phyloP scores from a whole-genome alignment of 1,140 invertebrate species.

The Musca domestica region DNA sequence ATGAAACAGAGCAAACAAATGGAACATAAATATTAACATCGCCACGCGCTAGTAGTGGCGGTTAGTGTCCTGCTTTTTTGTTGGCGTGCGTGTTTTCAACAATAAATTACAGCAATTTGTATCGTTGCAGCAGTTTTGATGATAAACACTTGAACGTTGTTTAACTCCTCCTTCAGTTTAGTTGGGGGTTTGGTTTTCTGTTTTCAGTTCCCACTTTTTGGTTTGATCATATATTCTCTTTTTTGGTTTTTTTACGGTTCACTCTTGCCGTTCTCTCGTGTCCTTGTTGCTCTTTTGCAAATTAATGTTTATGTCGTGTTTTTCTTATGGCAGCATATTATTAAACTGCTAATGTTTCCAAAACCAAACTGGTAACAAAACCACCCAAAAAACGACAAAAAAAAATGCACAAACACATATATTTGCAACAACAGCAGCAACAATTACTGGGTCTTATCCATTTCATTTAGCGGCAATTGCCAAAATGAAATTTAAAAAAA shows the following conservation, averaged over 20 bases:
- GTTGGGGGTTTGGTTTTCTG: background rate
- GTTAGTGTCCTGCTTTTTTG: background rate
- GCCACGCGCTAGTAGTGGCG: no score
- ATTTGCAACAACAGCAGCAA: background rate
- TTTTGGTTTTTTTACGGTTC: no score
- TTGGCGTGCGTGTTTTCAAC: slow-evolving; percentile 5
- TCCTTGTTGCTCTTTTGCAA: slow-evolving; percentile 10
- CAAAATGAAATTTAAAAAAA: no score
- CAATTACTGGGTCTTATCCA: background rate
- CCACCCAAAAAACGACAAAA: no score
- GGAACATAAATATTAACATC: no score
- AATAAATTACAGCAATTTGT: slow-evolving; percentile 22
- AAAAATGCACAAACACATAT: background rate
- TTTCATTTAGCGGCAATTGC: slow-evolving; percentile 2
- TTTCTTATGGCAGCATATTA: slow-evolving; percentile 12
- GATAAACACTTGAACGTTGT: slow-evolving; percentile 16
- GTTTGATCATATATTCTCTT: background rate
- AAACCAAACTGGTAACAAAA: background rate
- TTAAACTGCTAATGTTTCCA: background rate
- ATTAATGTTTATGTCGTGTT: slow-evolving; percentile 21
- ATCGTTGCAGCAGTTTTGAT: slow-evolving; percentile 10
- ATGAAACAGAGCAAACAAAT: no score
- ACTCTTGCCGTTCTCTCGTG: background rate
- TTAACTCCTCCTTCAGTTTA: background rate
- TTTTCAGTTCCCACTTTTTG: background rate